These are phyloP conservation scores for Prochilodus magdalenae DNA, from an alignment of 2,113 vertebrate species.

Conservation along the genomic window DNA sequence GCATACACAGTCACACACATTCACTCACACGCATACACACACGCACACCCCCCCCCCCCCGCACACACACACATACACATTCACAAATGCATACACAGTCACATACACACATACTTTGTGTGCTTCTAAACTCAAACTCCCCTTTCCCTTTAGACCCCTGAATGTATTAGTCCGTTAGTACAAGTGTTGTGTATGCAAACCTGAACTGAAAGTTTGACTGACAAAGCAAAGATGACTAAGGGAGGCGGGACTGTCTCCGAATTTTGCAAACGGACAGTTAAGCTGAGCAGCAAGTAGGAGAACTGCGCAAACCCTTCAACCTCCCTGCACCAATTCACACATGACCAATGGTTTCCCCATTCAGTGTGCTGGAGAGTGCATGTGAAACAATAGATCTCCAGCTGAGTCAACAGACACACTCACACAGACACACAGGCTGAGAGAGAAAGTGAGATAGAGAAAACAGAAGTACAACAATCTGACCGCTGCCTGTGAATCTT, in stretches of 20 bases:
- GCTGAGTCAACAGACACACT: constrained; percentile 59
- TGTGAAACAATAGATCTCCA: constrained; percentile 58
- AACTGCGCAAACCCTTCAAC: constrained; percentile 50
- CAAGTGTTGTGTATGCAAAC: no score
- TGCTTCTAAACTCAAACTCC: no score
- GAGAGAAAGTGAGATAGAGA: no score
- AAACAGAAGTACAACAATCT: no score
- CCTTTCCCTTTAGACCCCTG: no score
- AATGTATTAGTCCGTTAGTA: no score
- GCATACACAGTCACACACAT: no score
- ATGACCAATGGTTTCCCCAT: constrained; percentile 39
- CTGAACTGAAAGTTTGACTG: no score
- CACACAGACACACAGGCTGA: background rate
- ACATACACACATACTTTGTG: constrained; percentile 22
- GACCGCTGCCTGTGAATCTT: no score
- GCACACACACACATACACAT: constrained; percentile 31
- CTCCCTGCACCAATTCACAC: constrained; percentile 69
- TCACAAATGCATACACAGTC: constrained; percentile 4
- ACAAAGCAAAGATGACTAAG: no score
- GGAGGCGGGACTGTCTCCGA: background rate
- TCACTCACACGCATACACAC: constrained; percentile 25
- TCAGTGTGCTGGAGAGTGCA: constrained; percentile 44
- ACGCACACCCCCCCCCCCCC: constrained; percentile 13
- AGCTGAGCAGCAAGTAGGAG: background rate
- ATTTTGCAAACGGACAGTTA: background rate